Evolutionary conservation across 1,140 invertebrate genomes (phyloP), one percentile per base, ranked within the genome.

Genomic region (Orius laevigatus): DNA sequence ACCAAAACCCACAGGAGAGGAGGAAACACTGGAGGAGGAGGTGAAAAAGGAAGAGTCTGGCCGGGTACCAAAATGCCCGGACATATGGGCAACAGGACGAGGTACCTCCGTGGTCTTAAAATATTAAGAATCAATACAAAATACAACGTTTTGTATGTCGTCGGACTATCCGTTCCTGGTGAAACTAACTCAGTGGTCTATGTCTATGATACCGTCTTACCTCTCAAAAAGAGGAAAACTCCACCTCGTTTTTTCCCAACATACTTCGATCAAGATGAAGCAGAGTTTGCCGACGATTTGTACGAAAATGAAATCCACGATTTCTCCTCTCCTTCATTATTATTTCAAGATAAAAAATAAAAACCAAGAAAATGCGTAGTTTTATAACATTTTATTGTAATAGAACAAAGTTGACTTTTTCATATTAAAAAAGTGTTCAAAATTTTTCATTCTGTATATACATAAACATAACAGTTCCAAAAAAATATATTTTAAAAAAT

Each of bases 51-150:
- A 4, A 67, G 88, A 54, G 82, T 98, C 15, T 89, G 87, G 81
- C 88, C 87, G 42, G 95, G 95, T 46, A 93, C 85, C 20, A 93
- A 94, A 70, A 76, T 98, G 81, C 90, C 92, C 36, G 95, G 95
- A 32, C 86, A 94, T 58, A 97, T 98, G 93, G 95, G 95, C 20
- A 83, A 84, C 59, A 70, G 60, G 66, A 66, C 66, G 52, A 71
- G 82, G 54, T 70, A 72, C 32, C 57, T 76, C 10, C 71, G 71
- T 58, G 91, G 89, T 15, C 61, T 87, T 5, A 58, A 81, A 76
- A 81, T 98, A 56, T 73, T 84, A 63, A 73, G 92, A 53, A 89
- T 96, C 34, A 94, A 97, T 62, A 89, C 83, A 10, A 88, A 91
- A 61, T 81, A 91, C 60, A 95, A 96, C 70, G 78, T 96, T 0